Base-by-base conservation (phyloP, 2,797 vertebrate species). In the Fundulus diaphanus region DNA sequence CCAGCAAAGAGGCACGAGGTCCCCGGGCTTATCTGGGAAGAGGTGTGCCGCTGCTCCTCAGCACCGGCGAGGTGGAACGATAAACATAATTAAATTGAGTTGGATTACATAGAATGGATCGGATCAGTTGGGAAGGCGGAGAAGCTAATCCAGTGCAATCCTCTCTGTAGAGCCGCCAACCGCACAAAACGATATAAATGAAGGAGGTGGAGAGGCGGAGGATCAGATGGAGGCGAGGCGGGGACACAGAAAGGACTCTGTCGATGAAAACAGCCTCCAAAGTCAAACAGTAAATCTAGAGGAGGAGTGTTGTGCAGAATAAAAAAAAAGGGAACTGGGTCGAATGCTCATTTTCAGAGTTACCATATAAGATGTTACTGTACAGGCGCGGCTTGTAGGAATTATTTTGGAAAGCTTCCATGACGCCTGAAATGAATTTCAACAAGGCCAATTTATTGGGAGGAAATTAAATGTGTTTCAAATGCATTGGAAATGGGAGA, bases 71-170 rank as follows among this genome's bases (percentile, higher is more conserved):
- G 90, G 92, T 91, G 92, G 93, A 93, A 93, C 90, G 88, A 94
- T 93, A 94, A 94, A 94, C 93, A 94, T 94, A 95, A 95, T 95
- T 94, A 95, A 94, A 95, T 94, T 92, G 91, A 92, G 90, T 92
- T 92, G 93, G 93, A 94, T 95, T 94, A 94, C 93, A 94, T 90
- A 89, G 92, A 94, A 94, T 90, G 93, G 94, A 94, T 94, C 77
- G 87, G 93, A 94, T 94, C 93, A 94, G 89, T 85, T 80, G 88
- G 89, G 88, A 85, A 92, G 91, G 89, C 83, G 80, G 89, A 88
- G 92, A 84, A 90, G 92, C 91, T 95, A 95, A 95, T 95, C 94
- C 93, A 91, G 87, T 83, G 83, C 92, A 93, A 95, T 94, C 94
- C 92, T 91, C 91, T 93, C 90, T 89, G 88, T 87, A 85, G 91